Evolutionary conservation across 2,797 vertebrate species (phyloP), one percentile per base, ranked within the genome.

Genomic region (Meda fulgida): DNA sequence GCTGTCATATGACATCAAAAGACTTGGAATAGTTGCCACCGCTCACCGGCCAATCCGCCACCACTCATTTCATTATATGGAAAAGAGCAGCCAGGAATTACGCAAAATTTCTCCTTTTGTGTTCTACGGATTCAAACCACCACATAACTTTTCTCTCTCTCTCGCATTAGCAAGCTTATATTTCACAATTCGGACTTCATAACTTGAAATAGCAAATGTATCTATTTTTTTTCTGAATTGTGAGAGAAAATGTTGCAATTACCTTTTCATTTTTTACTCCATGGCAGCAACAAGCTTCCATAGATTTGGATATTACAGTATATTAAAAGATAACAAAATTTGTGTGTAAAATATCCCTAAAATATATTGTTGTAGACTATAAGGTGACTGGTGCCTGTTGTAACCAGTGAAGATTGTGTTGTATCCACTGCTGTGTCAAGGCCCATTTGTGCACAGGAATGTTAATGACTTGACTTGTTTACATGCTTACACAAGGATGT

Each of bases 381-480:
- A 34, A 55, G 72, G 19, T 76, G 72, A 36, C 8, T 60, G 14
- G 60, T 46, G 18, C 4, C 19, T 23, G 34, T 26, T 51, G 31
- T 63, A 66, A 70, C 8, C 10, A 77, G 18, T 3, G 51, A 51
- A 51, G 75, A 26, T 58, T 79, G 38, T n/a, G 26, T 43, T 69
- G 23, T 67, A 88, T 78, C 78, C n/a, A 5, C 86, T 66, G 86
- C 85, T 89, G 87, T 87, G 80, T 87, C 91, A 90, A 83, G 92
- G 89, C 87, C 90, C 91, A 94, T 94, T 94, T 91, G 85, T 88
- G 80, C 6, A 8, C 71, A 93, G 93, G 95, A 95, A 95, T 95
- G 93, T 93, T 95, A 94, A 95, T 94, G 88, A 90, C 91, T 48
- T 77, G 2, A 67, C 86, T 87, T 91, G 91, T 95, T 95, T 92